A percentile compares a stretch with the other conserved stretches of the same genome.
phyloP scores from a whole-genome alignment of 2,113 vertebrate genomes.

The Vicugna pacos region DNA sequence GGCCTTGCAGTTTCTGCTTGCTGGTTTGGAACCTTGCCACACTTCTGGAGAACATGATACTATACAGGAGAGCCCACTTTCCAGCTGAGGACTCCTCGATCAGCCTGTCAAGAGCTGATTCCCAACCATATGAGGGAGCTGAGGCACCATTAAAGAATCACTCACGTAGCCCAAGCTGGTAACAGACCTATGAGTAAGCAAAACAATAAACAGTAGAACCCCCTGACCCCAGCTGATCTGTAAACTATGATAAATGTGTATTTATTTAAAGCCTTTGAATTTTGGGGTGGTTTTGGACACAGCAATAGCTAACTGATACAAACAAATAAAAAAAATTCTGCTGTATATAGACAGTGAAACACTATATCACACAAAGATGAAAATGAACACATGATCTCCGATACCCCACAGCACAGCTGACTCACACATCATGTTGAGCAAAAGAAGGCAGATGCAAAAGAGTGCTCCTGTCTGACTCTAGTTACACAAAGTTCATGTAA shows the following conservation, averaged over 20 bases:
- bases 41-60: not conserved
- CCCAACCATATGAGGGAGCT: not conserved
- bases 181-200: not conserved
- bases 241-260: not conserved
- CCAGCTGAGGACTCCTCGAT: not conserved
- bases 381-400: not conserved
- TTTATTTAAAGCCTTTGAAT: not conserved
- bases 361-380: not conserved
- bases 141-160: not conserved
- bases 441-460: not conserved
- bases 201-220: not conserved
- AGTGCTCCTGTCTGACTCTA: not conserved
- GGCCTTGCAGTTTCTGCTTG: not conserved
- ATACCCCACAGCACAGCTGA: not conserved
- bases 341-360: not conserved
- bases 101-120: not conserved
- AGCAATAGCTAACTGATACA: not conserved
- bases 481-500: not conserved
- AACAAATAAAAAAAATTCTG: slow-evolving; percentile 7
- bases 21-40: not conserved
- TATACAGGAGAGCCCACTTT: not conserved
- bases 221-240: not conserved
- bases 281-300: not conserved
- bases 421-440: not conserved
- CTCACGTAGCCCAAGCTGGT: not conserved